Evolutionary conservation across 2,888 invertebrate species (phyloP), one percentile per base, ranked within the genome.

Genomic region (Silvanus unidentatus): DNA sequence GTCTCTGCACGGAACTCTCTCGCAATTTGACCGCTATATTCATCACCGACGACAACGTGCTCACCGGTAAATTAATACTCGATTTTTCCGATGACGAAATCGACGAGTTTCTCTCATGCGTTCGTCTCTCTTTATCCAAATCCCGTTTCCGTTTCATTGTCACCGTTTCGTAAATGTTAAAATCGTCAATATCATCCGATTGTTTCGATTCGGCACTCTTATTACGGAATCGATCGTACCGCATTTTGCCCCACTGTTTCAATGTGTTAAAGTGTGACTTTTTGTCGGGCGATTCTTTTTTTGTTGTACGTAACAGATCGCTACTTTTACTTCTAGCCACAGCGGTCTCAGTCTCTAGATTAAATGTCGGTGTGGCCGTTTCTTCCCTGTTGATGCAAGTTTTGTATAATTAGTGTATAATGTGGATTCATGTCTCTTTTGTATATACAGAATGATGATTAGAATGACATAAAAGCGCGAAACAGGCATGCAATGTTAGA

Each of bases 221-320:
- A 58, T 83, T 83, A 63, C 88, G 86, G 64, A 87, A 75, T 68
- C 85, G 76, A 64, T 90, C 77, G 66, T 90, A 76, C 56, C 88
- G 79, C 60, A 81, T 88, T 65, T 84, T 84, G 45, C 90, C 88
- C 90, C 90, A 91, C 65, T 88, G 86, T 69, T 88, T 88, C 44
- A 91, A 72, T 16, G 85, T 84, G 68, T 88, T 87, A 69, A 91
- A 86, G 64, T 86, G 86, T 38, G 84, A 82, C 69, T 77, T 72
- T 72, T 81, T 77, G 57, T 83, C 82, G 39, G 78, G 75, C 35
- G 81, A 77, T 53, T 80, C 79, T 60, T 79, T 77, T 80, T 54
- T 66, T 10, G 70, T 60, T 10, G 62, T 52, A n/a, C 74, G 73
- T 68, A 88, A 78, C 57, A 87, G 75, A 68, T 88, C 88, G 65